A percentile compares a stretch with the other conserved stretches of the same genome.
Conservation (phyloP, 2,888 invertebrate genomes). For the Charanyca ferruginea region DNA sequence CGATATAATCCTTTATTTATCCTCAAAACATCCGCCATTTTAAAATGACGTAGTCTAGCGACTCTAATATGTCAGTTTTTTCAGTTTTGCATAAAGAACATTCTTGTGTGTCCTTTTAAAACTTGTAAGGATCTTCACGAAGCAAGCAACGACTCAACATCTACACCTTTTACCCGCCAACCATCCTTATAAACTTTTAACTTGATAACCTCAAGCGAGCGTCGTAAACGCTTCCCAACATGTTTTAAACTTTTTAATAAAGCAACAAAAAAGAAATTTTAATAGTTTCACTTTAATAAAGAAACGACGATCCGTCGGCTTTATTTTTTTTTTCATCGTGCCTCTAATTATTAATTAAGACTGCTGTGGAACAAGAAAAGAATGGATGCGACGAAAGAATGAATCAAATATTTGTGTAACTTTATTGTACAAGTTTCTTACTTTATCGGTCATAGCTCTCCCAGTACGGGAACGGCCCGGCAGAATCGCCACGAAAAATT, state of each 20-base stretch:
- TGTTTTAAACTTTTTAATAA: constrained; percentile 75
- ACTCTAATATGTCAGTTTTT: no score
- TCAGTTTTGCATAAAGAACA: not conserved
- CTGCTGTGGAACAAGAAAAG: constrained; percentile 71
- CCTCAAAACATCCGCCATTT: no score
- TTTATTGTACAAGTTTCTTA: not conserved
- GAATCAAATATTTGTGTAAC: not conserved
- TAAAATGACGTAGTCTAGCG: no score
- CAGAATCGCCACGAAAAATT: no score
- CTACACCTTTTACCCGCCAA: constrained; percentile 33
- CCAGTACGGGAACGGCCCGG: no score
- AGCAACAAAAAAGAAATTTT: constrained; percentile 74
- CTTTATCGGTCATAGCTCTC: no score
- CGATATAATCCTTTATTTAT: no score
- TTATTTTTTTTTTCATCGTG: constrained; percentile 75
- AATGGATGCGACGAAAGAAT: constrained; percentile 74
- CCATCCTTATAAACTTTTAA: constrained; percentile 56
- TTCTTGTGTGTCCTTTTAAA: constrained; percentile 18
- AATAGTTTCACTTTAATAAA: constrained; percentile 84
- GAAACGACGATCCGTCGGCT: constrained; percentile 69
- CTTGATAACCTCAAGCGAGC: constrained; percentile 50
- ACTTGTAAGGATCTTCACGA: constrained; percentile 25
- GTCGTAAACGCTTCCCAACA: constrained; percentile 60
- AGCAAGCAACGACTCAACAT: constrained; percentile 12
- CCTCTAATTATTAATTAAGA: constrained; percentile 85